Percentiles rank a stretch among this genome's conserved stretches.
phyloP scores from a whole-genome alignment of 2,113 vertebrate species.

The Lichenostomus cassidix region DNA sequence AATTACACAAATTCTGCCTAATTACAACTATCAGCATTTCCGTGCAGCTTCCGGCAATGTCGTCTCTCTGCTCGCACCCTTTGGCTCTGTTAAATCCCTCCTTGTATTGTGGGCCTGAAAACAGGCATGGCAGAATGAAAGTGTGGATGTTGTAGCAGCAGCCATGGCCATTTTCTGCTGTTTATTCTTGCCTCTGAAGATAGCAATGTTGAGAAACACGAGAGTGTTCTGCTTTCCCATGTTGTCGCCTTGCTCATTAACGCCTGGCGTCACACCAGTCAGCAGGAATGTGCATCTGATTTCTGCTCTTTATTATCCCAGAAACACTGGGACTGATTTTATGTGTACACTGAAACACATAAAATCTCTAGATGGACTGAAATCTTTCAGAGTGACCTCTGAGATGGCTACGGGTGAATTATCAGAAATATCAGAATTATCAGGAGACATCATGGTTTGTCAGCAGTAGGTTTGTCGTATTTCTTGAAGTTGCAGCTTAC shows the following conservation, averaged over 20 bases:
- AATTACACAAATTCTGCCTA: background rate
- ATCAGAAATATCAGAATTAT: background rate
- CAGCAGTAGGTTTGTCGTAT: background rate
- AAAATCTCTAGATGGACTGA: slow-evolving; percentile 25
- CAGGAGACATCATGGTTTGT: background rate
- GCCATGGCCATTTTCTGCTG: background rate
- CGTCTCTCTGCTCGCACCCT: background rate
- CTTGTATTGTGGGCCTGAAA: background rate
- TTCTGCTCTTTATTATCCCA: slow-evolving; percentile 35
- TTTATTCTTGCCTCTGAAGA: background rate
- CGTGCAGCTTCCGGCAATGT: background rate
- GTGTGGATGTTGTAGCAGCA: background rate
- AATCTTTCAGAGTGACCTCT: background rate
- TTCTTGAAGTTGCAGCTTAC: background rate
- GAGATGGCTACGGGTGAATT: background rate
- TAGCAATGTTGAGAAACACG: background rate
- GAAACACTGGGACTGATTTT: no score
- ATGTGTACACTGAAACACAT: slow-evolving; percentile 3
- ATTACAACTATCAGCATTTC: background rate
- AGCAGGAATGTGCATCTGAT: slow-evolving; percentile 19
- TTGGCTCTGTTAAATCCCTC: background rate
- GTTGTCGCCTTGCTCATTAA: slow-evolving; percentile 50
- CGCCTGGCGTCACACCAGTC: background rate
- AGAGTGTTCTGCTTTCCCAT: background rate
- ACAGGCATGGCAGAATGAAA: background rate